A percentile compares a stretch with the other conserved stretches of the same genome.
Evolutionary conservation across 2,888 invertebrate genomes (phyloP).

Genomic region (Latheticus oryzae): DNA sequence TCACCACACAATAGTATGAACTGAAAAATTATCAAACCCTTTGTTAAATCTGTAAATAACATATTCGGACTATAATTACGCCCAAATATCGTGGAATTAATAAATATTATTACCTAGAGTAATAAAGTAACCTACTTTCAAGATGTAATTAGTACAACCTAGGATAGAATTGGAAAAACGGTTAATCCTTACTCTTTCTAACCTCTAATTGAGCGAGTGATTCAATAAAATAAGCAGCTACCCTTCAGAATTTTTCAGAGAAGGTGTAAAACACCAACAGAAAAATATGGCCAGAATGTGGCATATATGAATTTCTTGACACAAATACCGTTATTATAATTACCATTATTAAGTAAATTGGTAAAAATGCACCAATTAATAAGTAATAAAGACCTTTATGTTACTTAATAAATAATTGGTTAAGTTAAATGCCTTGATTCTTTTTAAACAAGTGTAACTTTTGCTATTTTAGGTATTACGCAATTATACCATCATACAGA

Average conservation of each 20-base stretch:
- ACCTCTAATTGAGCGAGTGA: too few species aligned
- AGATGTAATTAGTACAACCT: too few species aligned
- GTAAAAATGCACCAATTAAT: constrained; percentile 30
- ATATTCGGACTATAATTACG: too few species aligned
- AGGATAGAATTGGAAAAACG: too few species aligned
- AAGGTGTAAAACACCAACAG: constrained; percentile 1
- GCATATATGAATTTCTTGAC: constrained; percentile 30
- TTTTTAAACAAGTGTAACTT: constrained; percentile 26
- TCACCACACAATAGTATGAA: too few species aligned
- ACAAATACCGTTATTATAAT: constrained; percentile 31
- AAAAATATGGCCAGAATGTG: constrained; percentile 7
- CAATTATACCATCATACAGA: constrained; percentile 40
- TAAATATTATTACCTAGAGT: too few species aligned
- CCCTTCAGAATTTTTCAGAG: constrained; percentile 5
- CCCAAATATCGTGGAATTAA: too few species aligned
- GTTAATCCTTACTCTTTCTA: too few species aligned
- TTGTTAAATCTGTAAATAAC: too few species aligned
- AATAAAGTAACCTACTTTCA: too few species aligned
- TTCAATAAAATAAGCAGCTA: too few species aligned
- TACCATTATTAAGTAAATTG: constrained; percentile 15
- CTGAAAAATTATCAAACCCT: too few species aligned
- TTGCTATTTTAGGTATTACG: constrained; percentile 32
- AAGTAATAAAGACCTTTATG: constrained; percentile 1
- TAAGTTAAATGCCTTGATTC: constrained; percentile 15
- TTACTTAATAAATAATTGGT: constrained; percentile 26